Evolutionary conservation across 2,113 vertebrate species (phyloP).

Genomic region (Muscicapa adusta): DNA sequence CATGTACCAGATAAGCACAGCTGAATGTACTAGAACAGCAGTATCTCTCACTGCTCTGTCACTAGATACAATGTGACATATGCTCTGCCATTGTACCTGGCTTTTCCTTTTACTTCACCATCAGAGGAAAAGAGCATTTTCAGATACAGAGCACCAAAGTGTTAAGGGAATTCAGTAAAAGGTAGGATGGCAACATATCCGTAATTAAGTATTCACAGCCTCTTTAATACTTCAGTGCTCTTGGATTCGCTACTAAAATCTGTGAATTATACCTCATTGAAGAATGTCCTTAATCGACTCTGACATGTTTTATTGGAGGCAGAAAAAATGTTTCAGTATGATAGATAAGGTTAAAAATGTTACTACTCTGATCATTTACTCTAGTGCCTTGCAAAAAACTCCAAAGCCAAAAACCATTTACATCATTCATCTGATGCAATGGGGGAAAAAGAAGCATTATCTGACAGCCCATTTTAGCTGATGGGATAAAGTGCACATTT

Average conservation of each 20-base stretch:
- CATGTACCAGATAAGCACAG: slow-evolving; percentile 92
- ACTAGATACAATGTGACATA: slow-evolving; percentile 91
- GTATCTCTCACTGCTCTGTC: slow-evolving; percentile 88
- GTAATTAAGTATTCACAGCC: slow-evolving; percentile 79
- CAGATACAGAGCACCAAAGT: slow-evolving; percentile 64
- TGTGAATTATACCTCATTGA: slow-evolving; percentile 80
- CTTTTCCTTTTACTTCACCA: slow-evolving; percentile 69
- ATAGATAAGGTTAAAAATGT: slow-evolving; percentile 89
- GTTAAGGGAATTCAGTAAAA: slow-evolving; percentile 67
- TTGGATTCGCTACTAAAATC: slow-evolving; percentile 72
- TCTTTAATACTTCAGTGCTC: slow-evolving; percentile 77
- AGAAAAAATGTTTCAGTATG: slow-evolving; percentile 84
- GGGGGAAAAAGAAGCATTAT: slow-evolving; percentile 61
- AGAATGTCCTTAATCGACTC: slow-evolving; percentile 82
- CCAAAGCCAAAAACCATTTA: slow-evolving; percentile 77
- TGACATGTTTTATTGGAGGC: slow-evolving; percentile 84
- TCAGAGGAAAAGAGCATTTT: slow-evolving; percentile 67
- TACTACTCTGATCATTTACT: slow-evolving; percentile 83
- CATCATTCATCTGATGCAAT: slow-evolving; percentile 73
- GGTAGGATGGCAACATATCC: slow-evolving; percentile 67
- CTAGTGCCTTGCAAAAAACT: slow-evolving; percentile 72
- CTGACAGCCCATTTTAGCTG: slow-evolving; percentile 76
- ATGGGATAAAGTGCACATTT: slow-evolving; percentile 74
- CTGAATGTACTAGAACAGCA: slow-evolving; percentile 77
- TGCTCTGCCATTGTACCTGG: slow-evolving; percentile 76